Conservation (phyloP, 2,113 vertebrate species). For the Cavia porcellus region DNA sequence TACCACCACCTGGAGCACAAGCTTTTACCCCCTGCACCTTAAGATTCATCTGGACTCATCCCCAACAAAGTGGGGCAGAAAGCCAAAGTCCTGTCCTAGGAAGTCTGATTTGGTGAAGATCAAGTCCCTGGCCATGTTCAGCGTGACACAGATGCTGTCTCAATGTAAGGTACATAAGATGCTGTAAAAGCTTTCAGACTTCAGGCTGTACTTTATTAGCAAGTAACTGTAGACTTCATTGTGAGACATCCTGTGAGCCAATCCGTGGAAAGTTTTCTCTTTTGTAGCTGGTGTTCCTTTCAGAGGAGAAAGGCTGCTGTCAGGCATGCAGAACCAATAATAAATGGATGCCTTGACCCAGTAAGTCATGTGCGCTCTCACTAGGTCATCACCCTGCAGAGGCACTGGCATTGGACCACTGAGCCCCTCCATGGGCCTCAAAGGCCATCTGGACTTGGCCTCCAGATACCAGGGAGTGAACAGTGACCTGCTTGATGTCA, state of each 20-base stretch:
- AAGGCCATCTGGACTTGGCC: background rate
- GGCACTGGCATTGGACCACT: too few species aligned
- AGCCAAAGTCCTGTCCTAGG: background rate
- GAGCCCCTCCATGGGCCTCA: background rate
- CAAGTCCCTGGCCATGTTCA: background rate
- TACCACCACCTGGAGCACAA: background rate
- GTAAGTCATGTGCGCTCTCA: background rate
- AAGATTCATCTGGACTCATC: constrained; percentile 79
- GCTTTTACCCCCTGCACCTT: background rate
- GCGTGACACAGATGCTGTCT: background rate
- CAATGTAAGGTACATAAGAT: background rate
- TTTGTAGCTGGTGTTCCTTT: background rate
- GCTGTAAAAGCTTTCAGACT: background rate
- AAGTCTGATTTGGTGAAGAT: background rate
- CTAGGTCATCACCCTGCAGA: background rate
- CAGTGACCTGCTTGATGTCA: background rate
- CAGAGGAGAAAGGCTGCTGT: background rate
- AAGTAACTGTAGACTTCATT: background rate
- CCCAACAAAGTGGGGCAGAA: constrained; percentile 80
- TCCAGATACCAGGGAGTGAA: background rate
- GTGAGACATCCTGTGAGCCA: background rate
- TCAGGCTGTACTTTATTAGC: background rate
- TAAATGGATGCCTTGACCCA: background rate
- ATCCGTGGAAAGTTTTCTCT: background rate
- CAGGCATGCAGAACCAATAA: background rate